phyloP scores from a whole-genome alignment of 2,888 invertebrate species.

The Nomada lathburiana region DNA sequence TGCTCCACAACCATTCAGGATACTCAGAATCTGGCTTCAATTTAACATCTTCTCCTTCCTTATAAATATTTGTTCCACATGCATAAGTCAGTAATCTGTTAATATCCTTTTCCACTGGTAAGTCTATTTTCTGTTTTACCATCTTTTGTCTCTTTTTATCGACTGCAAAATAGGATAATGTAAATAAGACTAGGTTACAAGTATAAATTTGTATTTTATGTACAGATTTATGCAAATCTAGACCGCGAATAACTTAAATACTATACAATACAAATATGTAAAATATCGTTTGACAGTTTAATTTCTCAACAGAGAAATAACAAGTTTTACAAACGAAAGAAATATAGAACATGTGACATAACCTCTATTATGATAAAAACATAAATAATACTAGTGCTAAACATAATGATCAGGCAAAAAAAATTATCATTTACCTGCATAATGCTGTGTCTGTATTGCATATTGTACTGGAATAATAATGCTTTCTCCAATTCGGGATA shows the following conservation, averaged over 20 bases:
- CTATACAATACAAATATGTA: not conserved
- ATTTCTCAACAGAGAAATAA: not conserved
- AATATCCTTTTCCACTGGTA: slow-evolving; percentile 95
- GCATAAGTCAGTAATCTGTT: slow-evolving; percentile 90
- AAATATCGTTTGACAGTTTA: too few relatives aligned
- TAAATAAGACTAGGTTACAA: not conserved
- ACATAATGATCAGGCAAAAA: not conserved
- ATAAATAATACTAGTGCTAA: not conserved
- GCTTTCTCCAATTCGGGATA: slow-evolving; percentile 28
- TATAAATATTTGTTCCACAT: slow-evolving; percentile 94
- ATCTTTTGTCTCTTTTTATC: slow-evolving; percentile 85
- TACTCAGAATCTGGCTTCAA: slow-evolving; percentile 92
- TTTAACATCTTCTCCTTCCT: slow-evolving; percentile 93
- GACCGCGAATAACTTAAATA: not conserved
- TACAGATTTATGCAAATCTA: not conserved
- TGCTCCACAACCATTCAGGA: slow-evolving; percentile 96
- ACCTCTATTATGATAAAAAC: slow-evolving; percentile 26
- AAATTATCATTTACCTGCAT: slow-evolving; percentile 65
- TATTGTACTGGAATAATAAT: slow-evolving; percentile 62
- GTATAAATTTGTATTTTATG: not conserved
- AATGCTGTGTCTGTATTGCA: slow-evolving; percentile 62
- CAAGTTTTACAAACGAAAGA: not conserved
- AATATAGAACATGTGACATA: slow-evolving; percentile 1
- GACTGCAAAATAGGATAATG: not conserved
- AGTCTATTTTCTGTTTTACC: slow-evolving; percentile 88